Evolutionary conservation across 2,888 invertebrate species (phyloP).

Genomic region (Onchidella celtica): DNA sequence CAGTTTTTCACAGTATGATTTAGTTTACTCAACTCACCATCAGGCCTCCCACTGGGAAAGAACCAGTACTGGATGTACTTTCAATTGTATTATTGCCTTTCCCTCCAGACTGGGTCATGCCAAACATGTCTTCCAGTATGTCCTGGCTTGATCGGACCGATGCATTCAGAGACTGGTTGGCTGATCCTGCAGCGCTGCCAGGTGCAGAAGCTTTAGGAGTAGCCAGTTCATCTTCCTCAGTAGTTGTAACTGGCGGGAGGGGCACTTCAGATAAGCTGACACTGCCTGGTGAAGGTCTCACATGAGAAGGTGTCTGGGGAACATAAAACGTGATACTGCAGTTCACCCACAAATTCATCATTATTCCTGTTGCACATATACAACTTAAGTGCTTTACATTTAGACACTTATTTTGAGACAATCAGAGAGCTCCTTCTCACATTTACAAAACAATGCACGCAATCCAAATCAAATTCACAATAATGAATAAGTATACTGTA

Average conservation of each 20-base stretch:
- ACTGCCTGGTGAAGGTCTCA: conserved; percentile 32
- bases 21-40: too few species aligned
- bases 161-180: conserved; percentile 23
- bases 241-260: conserved; percentile 70
- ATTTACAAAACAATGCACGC: too few species aligned
- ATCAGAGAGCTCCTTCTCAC: too few species aligned
- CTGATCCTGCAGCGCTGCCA: not conserved
- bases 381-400: too few species aligned
- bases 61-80: conserved; percentile 28
- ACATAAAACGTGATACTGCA: too few species aligned
- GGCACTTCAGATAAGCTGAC: conserved; percentile 62
- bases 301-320: conserved; percentile 21
- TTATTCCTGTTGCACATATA: too few species aligned
- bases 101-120: not conserved
- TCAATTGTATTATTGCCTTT: conserved; percentile 22
- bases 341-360: too few species aligned
- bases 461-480: too few species aligned
- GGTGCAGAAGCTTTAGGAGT: conserved; percentile 55
- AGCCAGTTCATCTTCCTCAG: conserved; percentile 68
- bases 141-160: conserved; percentile 34
- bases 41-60: conserved; percentile 33
- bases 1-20: too few species aligned
- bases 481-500: too few species aligned
- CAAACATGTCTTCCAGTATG: conserved; percentile 44
- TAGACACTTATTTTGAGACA: too few species aligned